phyloP scores from a whole-genome alignment of 2,797 vertebrate genomes.

The Momotus momota region DNA sequence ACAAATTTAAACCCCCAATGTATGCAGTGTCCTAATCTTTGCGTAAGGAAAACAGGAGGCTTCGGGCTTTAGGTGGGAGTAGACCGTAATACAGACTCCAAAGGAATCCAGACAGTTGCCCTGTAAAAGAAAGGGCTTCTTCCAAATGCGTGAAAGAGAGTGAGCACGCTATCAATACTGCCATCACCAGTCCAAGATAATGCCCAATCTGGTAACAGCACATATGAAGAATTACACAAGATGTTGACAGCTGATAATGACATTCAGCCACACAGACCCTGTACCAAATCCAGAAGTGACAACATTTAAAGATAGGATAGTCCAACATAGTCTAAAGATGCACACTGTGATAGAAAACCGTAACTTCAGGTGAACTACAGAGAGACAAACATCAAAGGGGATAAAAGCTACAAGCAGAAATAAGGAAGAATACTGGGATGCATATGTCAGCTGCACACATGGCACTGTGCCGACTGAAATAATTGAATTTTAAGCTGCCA shows the following conservation, averaged over 20 bases:
- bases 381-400: neutral
- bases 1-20: neutral
- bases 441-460: neutral
- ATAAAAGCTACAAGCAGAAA: neutral
- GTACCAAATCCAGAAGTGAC: neutral
- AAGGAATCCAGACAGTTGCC: neutral
- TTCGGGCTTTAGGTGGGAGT: neutral
- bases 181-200: neutral
- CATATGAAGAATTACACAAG: neutral
- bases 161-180: neutral
- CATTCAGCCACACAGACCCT: neutral
- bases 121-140: neutral
- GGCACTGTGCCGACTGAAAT: neutral
- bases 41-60: fast-evolving
- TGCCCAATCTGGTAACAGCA: neutral
- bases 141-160: neutral
- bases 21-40: neutral
- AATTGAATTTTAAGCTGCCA: neutral
- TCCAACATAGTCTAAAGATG: neutral
- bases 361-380: neutral
- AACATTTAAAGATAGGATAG: neutral
- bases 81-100: neutral
- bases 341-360: neutral
- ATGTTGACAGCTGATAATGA: neutral
- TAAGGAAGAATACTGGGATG: neutral